Evolutionary conservation across 2,113 vertebrate species (phyloP), one percentile per base, ranked within the genome.

Genomic region (Psilopogon haemacephalus): DNA sequence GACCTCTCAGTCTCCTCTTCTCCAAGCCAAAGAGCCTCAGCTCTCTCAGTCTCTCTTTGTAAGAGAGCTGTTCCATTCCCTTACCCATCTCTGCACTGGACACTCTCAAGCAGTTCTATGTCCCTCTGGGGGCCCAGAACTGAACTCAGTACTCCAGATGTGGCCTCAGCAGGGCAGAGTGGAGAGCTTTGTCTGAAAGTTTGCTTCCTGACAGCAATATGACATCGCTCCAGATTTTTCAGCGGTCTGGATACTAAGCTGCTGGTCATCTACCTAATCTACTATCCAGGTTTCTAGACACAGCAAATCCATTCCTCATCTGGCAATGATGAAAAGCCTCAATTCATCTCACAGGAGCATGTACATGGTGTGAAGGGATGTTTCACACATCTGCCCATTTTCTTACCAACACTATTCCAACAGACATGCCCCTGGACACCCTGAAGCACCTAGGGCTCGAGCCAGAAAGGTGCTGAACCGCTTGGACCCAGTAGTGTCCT

Each of bases 161-260:
- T n/a, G n/a, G n/a, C n/a, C n/a, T n/a, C n/a, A n/a, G n/a, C n/a
- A n/a, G n/a, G n/a, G n/a, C n/a, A n/a, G n/a, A n/a, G n/a, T n/a
- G n/a, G n/a, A n/a, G n/a, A n/a, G n/a, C n/a, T 92, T 82, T 92
- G 50, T 73, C 28, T 85, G 58, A 30, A 62, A 50, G 35, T 89
- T 84, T 79, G 35, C 12, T 56, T 71, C 37, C 68, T 88, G 64
- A 33, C 40, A 44, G 64, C 20, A 84, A 62, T 6, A 26, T 3
- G 23, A 8, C 6, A 15, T 11, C 71, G 30, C 30, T 89, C 54
- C 70, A 40, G 63, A 24, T 50, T 78, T 74, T 50, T 17, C 73
- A 55, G 15, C 8, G 23, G 20, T 76, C 54, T 54, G 52, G 84
- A 40, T 11, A 54, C 42, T 42, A 56, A 77, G 65, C 15, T 15